phyloP scores from a whole-genome alignment of 2,888 invertebrate genomes.

The Habroteleia sp. region DNA sequence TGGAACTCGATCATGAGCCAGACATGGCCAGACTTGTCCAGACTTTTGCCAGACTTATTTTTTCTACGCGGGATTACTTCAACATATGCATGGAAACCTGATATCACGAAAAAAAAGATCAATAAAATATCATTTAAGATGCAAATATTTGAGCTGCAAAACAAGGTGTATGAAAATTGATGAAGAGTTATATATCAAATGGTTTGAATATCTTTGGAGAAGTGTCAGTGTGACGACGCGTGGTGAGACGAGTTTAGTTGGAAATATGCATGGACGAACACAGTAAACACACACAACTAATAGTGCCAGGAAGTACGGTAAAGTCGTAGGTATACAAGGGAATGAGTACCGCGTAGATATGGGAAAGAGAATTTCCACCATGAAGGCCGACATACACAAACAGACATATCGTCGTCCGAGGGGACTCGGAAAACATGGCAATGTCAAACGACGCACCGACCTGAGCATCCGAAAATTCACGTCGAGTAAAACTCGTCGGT shows the following conservation, averaged over 20 bases:
- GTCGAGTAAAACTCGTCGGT: slow-evolving; percentile 7
- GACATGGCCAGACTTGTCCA: no score
- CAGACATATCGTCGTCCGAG: slow-evolving; percentile 76
- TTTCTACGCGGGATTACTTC: no score
- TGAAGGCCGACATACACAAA: slow-evolving; percentile 78
- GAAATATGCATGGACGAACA: slow-evolving; percentile 78
- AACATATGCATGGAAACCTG: not conserved
- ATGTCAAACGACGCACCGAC: slow-evolving; percentile 29
- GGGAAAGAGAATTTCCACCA: slow-evolving; percentile 70
- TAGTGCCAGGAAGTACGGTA: slow-evolving; percentile 74
- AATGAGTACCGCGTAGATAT: slow-evolving; percentile 59
- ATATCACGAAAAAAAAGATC: not conserved
- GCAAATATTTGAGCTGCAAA: slow-evolving; percentile 20
- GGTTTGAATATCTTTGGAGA: slow-evolving; percentile 52
- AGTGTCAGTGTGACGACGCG: slow-evolving; percentile 76
- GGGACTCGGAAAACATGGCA: slow-evolving; percentile 65
- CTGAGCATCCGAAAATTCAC: slow-evolving; percentile 20
- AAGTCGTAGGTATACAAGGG: slow-evolving; percentile 66
- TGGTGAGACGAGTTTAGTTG: slow-evolving; percentile 79
- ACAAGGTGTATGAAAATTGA: slow-evolving; percentile 38
- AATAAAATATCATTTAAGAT: slow-evolving; percentile 6
- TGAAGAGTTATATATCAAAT: slow-evolving; percentile 48
- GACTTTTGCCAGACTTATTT: no score
- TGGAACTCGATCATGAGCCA: no score
- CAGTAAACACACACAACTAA: slow-evolving; percentile 79